These are phyloP conservation scores for Cynoglossus semilaevis DNA, from an alignment of 2,113 vertebrate species.

Conservation along the genomic window DNA sequence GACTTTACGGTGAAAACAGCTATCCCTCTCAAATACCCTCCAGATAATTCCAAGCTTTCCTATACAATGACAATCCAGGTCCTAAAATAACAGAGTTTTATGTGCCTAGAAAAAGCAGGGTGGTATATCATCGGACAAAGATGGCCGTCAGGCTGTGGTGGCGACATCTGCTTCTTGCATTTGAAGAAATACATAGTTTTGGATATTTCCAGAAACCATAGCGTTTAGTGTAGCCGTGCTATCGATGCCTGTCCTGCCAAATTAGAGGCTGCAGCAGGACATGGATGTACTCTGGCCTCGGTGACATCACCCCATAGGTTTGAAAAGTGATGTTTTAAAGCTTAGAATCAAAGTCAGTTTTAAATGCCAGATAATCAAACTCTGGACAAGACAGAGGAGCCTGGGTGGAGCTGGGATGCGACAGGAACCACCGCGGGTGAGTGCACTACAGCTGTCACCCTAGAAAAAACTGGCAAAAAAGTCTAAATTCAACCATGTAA, in stretches of 20 bases:
- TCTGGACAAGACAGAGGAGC: conserved; percentile 15
- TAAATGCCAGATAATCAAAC: conserved; percentile 45
- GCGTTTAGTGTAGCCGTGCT: conserved; percentile 14
- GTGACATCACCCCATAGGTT: conserved; percentile 41
- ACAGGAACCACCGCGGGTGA: conserved; percentile 22
- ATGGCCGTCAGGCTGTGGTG: conserved; percentile 20
- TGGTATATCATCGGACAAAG: conserved; percentile 14
- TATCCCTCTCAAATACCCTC: conserved; percentile 1
- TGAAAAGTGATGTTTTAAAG: conserved; percentile 31
- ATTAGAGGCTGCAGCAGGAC: conserved; percentile 53
- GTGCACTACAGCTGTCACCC: conserved; percentile 33
- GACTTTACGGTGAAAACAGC: conserved; percentile 42
- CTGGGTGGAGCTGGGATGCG: conserved; percentile 32
- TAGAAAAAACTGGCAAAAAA: conserved; percentile 21
- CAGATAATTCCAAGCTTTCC: conserved; percentile 26
- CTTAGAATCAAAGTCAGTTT: conserved; percentile 42
- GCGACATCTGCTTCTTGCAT: conserved; percentile 24
- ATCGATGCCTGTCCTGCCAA: conserved; percentile 29
- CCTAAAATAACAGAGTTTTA: conserved; percentile 20
- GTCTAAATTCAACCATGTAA: conserved; percentile 42
- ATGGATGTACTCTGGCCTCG: conserved; percentile 6
- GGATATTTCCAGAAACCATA: conserved; percentile 30
- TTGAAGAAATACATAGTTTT: not conserved
- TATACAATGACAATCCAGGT: conserved; percentile 19
- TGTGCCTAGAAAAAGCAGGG: conserved; percentile 4